A percentile compares a stretch with the other conserved stretches of the same genome.
phyloP scores from a whole-genome alignment of 1,140 invertebrate genomes.

The Brachionus asplanchnoidis region DNA sequence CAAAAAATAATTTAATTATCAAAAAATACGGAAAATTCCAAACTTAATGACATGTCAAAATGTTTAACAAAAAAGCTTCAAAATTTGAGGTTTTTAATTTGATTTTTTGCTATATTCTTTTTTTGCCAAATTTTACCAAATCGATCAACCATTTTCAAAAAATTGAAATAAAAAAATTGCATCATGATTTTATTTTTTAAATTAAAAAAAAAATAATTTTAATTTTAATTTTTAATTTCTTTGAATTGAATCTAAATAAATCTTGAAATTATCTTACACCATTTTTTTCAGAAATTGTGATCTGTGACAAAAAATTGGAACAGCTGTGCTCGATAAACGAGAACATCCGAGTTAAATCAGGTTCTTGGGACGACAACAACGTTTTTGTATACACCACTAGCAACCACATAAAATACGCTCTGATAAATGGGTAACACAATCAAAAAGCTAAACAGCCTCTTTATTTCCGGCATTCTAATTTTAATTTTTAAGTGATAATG shows the following conservation, averaged over 20 bases:
- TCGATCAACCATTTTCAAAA: too few species aligned
- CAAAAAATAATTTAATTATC: too few species aligned
- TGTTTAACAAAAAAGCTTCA: too few species aligned
- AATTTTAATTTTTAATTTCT: too few species aligned
- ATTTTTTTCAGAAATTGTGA: conserved; percentile 61
- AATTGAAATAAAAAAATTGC: too few species aligned
- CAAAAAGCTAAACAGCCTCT: too few species aligned
- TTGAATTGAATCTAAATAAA: background rate
- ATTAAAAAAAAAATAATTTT: too few species aligned
- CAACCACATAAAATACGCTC: conserved; percentile 93
- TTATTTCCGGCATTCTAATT: background rate
- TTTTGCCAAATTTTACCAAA: too few species aligned
- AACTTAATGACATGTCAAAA: background rate
- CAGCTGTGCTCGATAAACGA: conserved; percentile 87
- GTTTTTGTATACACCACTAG: conserved; percentile 98
- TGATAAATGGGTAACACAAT: conserved; percentile 72
- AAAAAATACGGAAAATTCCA: conserved; percentile 44
- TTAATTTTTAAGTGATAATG: conserved; percentile 70
- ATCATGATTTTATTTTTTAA: too few species aligned
- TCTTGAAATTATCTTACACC: background rate
- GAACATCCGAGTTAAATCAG: conserved; percentile 91
- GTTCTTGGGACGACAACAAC: conserved; percentile 92
- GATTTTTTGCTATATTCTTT: too few species aligned
- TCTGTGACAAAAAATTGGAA: conserved; percentile 84
- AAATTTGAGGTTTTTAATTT: too few species aligned